These are phyloP conservation scores for Pangasianodon gigas DNA, from an alignment of 2,113 vertebrate genomes.

Conservation along the genomic window DNA sequence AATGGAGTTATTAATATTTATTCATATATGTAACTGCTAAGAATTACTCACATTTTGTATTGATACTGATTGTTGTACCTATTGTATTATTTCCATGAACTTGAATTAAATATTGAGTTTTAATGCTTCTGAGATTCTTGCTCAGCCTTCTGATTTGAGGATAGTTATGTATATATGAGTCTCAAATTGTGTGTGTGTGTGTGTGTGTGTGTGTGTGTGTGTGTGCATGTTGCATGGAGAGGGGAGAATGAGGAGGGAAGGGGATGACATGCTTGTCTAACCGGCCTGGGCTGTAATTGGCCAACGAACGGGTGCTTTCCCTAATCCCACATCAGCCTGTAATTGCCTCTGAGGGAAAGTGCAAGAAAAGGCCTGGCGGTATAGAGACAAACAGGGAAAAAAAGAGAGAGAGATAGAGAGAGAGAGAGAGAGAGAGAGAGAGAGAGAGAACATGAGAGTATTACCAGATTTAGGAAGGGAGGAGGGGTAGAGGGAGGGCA, in stretches of 20 bases:
- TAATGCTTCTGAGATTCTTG: neutral
- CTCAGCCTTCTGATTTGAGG: neutral
- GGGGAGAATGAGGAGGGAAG: neutral
- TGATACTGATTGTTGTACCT: neutral
- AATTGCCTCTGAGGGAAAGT: conserved; percentile 31
- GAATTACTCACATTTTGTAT: neutral
- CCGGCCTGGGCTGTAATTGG: conserved; percentile 42
- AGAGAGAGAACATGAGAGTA: conserved; percentile 14
- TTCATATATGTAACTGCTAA: conserved; percentile 13
- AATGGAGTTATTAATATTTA: conserved; percentile 31
- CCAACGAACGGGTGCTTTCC: conserved; percentile 36
- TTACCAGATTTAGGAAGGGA: neutral
- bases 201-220: conserved; percentile 1
- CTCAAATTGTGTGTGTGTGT: conserved; percentile 8
- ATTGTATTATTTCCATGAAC: neutral
- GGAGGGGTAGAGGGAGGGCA: neutral
- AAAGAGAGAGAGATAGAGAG: neutral
- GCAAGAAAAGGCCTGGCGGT: conserved; percentile 9
- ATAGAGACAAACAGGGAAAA: neutral
- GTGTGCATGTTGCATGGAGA: conserved; percentile 24
- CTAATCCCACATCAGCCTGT: conserved; percentile 35
- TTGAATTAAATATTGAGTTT: conserved; percentile 15
- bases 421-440: conserved; percentile 17
- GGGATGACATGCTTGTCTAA: conserved; percentile 40
- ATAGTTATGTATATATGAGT: neutral